These are phyloP conservation scores for Caenorhabditis sp. DNA, from an alignment of 2,888 invertebrate species.

Conservation along the genomic window DNA sequence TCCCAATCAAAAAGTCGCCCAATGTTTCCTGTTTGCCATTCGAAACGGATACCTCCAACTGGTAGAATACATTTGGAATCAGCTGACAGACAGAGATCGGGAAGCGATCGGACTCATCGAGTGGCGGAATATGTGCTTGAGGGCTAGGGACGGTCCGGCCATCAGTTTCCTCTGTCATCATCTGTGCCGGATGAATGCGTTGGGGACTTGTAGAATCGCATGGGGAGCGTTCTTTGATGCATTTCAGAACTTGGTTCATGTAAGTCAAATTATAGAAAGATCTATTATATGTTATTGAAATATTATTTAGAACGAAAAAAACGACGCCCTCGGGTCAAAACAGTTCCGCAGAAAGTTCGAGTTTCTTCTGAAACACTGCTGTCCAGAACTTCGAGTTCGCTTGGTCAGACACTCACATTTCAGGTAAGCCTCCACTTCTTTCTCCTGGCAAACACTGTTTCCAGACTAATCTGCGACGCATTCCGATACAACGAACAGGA, in stretches of 20 bases:
- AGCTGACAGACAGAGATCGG: constrained; percentile 61
- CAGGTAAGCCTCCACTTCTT: constrained; percentile 12
- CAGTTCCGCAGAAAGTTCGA: constrained; percentile 66
- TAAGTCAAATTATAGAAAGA: constrained; percentile 36
- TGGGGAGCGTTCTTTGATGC: constrained; percentile 72
- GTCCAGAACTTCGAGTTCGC: constrained; percentile 60
- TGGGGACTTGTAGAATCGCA: constrained; percentile 65
- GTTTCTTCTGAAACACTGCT: constrained; percentile 71
- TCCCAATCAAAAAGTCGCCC: constrained; percentile 70
- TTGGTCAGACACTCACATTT: constrained; percentile 36
- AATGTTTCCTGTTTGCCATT: constrained; percentile 72
- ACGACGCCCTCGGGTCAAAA: constrained; percentile 62
- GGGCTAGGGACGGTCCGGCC: constrained; percentile 65
- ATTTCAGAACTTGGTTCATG: constrained; percentile 66
- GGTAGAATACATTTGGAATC: constrained; percentile 69
- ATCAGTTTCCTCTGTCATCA: constrained; percentile 70
- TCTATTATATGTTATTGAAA: too few relatives aligned
- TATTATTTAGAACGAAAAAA: constrained; percentile 69
- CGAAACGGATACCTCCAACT: constrained; percentile 70
- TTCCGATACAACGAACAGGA: constrained; percentile 71
- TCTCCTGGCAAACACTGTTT: background rate
- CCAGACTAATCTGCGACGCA: constrained; percentile 71
- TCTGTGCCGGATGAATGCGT: constrained; percentile 68
- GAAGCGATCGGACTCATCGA: constrained; percentile 72
- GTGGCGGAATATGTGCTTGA: constrained; percentile 70